phyloP scores from a whole-genome alignment of 2,888 invertebrate species.

The Tetranychus piercei region DNA sequence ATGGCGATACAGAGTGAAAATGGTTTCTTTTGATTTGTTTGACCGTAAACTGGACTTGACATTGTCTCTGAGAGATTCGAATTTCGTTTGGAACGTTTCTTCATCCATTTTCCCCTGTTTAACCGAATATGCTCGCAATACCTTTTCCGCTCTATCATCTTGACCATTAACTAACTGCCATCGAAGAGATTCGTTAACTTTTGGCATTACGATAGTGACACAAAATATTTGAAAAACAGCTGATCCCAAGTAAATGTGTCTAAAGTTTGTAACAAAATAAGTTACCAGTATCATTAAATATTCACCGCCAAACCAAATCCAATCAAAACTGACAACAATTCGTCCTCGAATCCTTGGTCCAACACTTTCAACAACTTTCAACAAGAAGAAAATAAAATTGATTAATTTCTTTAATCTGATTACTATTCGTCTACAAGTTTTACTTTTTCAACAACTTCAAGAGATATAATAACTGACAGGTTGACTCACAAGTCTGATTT shows the following conservation, averaged over 20 bases:
- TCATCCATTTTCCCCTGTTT: background rate
- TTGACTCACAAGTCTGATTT: too few species aligned
- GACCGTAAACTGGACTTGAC: background rate
- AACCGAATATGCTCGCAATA: background rate
- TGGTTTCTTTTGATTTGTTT: background rate
- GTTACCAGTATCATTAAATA: constrained; percentile 15
- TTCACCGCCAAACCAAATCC: constrained; percentile 19
- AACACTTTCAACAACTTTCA: constrained; percentile 19
- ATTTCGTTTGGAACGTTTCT: background rate
- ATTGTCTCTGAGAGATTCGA: background rate
- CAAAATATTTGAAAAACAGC: constrained; percentile 4
- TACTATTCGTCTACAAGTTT: background rate
- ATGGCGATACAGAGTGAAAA: background rate
- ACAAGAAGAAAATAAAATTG: background rate
- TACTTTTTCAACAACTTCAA: background rate
- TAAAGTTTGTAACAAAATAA: constrained; percentile 15
- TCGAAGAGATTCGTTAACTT: constrained; percentile 3
- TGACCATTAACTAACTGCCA: constrained; percentile 8
- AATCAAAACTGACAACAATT: constrained; percentile 15
- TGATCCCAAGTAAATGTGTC: background rate
- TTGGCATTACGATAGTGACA: background rate
- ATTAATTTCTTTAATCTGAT: background rate
- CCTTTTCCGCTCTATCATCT: background rate
- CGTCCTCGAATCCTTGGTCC: constrained; percentile 16
- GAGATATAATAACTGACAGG: background rate